Base-by-base conservation (phyloP, 2,113 vertebrate species). In the Abramis brama region DNA sequence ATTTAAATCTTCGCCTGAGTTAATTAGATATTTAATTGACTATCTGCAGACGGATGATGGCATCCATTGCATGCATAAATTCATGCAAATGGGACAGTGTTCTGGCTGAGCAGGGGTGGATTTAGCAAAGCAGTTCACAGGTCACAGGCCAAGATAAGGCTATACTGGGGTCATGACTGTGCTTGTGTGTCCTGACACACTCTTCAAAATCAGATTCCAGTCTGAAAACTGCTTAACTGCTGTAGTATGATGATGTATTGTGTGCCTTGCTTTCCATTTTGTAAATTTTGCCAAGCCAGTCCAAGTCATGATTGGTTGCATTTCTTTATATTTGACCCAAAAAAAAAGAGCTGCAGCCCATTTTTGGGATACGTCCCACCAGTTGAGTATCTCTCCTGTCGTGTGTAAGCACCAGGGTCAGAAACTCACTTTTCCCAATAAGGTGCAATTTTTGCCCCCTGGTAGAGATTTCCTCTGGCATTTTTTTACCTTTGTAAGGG, bases 1-100 rank as follows among this genome's bases (percentile, higher is more conserved):
- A 94, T 95, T 95, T 91, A 95, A 93, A 92, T 27, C 90, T 93
- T 91, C 92, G 93, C 91, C 93, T 91, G 89, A 93, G 91, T 95
- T 94, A 93, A 94, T 95, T 95, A 94, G 92, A 94, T 94, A 93
- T 94, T 94, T 95, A 95, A 95, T 94, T 94, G 93, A 95, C 92
- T 93, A 94, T 91, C 91, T 93, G 93, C 91, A 90, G 91, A 91
- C 90, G 86, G 90, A 93, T 93, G 92, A 92, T 88, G 89, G 39
- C 78, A 89, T 90, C 90, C 87, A 15, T 55, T 89, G 87, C 88
- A 70, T 90, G 88, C 93, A 93, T 94, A 92, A 93, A 94, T 94
- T 92, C 90, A 93, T 94, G 93, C 90, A 93, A 93, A 94, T 91
- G 91, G 89, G 91, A 90, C 77, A 79, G 73, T 25, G 71, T 85